Evolutionary conservation across 2,113 vertebrate genomes (phyloP).

Genomic region (Sturnus vulgaris): DNA sequence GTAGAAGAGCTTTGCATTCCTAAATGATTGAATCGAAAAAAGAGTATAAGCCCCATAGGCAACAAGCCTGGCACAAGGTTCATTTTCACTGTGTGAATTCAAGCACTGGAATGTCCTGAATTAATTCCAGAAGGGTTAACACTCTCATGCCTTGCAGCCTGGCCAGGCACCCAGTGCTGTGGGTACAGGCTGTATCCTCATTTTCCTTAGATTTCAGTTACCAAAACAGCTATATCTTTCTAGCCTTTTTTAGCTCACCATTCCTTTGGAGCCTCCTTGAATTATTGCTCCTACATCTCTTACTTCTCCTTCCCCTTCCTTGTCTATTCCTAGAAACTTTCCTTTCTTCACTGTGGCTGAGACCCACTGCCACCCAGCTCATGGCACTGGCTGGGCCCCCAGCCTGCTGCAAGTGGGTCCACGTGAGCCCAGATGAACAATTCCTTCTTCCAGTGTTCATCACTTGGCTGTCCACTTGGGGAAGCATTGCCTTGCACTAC

Average conservation of each 20-base stretch:
- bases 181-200: neutral
- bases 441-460: neutral
- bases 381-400: neutral
- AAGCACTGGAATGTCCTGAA: conserved; percentile 22
- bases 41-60: neutral
- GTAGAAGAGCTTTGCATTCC: conserved; percentile 9
- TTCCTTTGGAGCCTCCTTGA: neutral
- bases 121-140: neutral
- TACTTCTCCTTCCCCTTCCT: neutral
- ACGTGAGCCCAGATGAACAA: neutral
- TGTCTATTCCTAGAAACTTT: neutral
- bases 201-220: neutral
- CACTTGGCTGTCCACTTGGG: neutral
- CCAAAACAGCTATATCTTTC: neutral
- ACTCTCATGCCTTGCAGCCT: neutral
- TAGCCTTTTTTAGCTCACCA: neutral
- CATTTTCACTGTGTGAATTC: conserved; percentile 22
- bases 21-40: conserved; percentile 4
- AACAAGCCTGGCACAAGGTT: neutral
- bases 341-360: neutral
- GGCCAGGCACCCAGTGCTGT: neutral
- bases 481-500: neutral
- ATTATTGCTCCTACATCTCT: neutral
- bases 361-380: neutral
- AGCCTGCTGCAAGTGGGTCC: neutral